Percentiles rank a stretch among this genome's conserved stretches.
Evolutionary conservation across 2,113 vertebrate genomes (phyloP).

Genomic region (Probosciger aterrimus): DNA sequence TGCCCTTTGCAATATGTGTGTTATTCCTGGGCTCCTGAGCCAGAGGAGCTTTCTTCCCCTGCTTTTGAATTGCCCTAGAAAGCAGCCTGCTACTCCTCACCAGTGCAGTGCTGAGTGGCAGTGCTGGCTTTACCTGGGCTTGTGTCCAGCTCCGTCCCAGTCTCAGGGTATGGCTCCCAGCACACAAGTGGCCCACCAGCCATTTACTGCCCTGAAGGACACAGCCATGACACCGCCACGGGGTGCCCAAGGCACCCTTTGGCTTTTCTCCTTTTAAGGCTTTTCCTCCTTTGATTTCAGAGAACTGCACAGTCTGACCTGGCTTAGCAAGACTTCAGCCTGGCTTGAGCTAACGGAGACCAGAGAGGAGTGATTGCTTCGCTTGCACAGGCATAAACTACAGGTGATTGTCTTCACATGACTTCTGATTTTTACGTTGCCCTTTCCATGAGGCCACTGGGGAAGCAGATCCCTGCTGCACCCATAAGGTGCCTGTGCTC

Average conservation of each 20-base stretch:
- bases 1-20: fast-evolving
- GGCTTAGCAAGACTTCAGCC: too few species aligned
- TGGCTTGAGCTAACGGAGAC: not conserved
- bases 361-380: fast-evolving
- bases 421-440: not conserved
- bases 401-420: fast-evolving
- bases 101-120: not conserved
- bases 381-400: not conserved
- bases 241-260: not conserved
- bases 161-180: fast-evolving
- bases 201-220: not conserved
- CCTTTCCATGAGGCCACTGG: fast-evolving
- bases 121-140: not conserved
- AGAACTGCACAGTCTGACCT: not conserved
- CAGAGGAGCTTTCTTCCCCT: too few species aligned
- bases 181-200: not conserved
- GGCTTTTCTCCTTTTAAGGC: not conserved
- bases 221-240: fast-evolving
- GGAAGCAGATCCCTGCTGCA: not conserved
- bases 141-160: fast-evolving
- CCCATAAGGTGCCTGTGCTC: not conserved
- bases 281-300: not conserved
- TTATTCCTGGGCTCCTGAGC: not conserved
- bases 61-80: not conserved
- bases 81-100: fast-evolving